A percentile compares a stretch with the other conserved stretches of the same genome.
Evolutionary conservation across 35 echinoderm and acorn worm species (phyloP).

Genomic region (Holothuria glaberrima): DNA sequence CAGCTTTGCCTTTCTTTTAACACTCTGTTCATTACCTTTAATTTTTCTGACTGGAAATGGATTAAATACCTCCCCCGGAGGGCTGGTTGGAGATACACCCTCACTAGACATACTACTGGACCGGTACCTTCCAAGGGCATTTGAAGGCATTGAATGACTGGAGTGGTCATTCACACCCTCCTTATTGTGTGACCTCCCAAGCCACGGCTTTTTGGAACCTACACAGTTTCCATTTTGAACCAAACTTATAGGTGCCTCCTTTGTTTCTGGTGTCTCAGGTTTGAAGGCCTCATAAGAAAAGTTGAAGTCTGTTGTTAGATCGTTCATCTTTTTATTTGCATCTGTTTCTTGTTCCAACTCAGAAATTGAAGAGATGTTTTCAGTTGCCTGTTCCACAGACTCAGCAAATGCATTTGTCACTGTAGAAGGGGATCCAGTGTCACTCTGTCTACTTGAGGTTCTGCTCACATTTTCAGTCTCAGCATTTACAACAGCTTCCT

Average conservation of each 20-base stretch:
- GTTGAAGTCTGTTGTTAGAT: constrained; percentile 66
- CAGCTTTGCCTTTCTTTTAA: constrained; percentile 33
- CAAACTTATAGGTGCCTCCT: not conserved
- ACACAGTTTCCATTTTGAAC: constrained; percentile 12
- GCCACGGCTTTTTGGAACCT: constrained; percentile 35
- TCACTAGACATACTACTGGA: constrained; percentile 36
- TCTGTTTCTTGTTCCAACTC: constrained; percentile 29
- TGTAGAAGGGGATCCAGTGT: not conserved
- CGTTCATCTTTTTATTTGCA: constrained; percentile 4
- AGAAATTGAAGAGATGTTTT: constrained; percentile 1
- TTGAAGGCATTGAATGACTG: not conserved
- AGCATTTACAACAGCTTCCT: constrained; percentile 18
- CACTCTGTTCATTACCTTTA: constrained; percentile 40
- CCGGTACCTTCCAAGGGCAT: not conserved
- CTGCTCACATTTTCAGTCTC: constrained; percentile 31
- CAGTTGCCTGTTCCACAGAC: not conserved
- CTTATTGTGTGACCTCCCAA: not conserved
- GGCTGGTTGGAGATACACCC: not conserved
- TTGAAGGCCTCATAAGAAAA: constrained; percentile 75
- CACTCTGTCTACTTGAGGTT: not conserved
- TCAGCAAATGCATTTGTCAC: constrained; percentile 19
- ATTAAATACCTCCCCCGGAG: constrained; percentile 35
- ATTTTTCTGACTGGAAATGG: constrained; percentile 33
- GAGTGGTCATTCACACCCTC: not conserved
- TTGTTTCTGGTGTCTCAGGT: constrained; percentile 50